Evolutionary conservation across 2,797 vertebrate genomes (phyloP).

Genomic region (Lacerta bilineata): DNA sequence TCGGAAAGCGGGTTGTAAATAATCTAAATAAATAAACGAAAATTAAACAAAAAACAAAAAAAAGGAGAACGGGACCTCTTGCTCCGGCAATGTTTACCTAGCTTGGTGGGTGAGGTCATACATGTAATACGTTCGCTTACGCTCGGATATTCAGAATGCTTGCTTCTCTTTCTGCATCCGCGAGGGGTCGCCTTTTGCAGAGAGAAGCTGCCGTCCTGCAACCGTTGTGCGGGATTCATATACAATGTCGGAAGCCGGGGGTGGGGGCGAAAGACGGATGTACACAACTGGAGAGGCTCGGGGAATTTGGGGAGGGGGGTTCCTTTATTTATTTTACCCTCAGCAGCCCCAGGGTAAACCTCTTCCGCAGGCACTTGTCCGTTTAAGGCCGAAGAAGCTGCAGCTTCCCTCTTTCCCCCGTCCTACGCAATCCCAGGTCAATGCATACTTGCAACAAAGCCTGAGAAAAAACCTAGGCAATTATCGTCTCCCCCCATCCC

Average conservation of each 20-base stretch:
- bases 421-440: neutral
- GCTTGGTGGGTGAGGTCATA: neutral
- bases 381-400: neutral
- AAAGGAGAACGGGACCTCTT: neutral
- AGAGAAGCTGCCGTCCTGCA: conserved; percentile 33
- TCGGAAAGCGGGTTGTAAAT: neutral
- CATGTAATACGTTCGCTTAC: neutral
- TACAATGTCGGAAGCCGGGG: neutral
- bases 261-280: neutral
- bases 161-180: conserved; percentile 62
- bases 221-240: neutral
- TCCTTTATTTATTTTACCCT: neutral
- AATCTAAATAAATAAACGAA: neutral
- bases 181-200: conserved; percentile 81
- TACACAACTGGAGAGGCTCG: neutral
- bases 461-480: neutral
- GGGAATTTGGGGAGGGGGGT: too few species aligned
- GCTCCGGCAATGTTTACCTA: neutral
- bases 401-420: neutral
- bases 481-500: neutral
- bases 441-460: neutral
- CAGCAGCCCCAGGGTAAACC: neutral
- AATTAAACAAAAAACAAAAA: neutral
- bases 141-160: neutral
- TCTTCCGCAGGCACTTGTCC: neutral